Conservation (phyloP, 2,797 vertebrate species). For the Eulemur coronatus region DNA sequence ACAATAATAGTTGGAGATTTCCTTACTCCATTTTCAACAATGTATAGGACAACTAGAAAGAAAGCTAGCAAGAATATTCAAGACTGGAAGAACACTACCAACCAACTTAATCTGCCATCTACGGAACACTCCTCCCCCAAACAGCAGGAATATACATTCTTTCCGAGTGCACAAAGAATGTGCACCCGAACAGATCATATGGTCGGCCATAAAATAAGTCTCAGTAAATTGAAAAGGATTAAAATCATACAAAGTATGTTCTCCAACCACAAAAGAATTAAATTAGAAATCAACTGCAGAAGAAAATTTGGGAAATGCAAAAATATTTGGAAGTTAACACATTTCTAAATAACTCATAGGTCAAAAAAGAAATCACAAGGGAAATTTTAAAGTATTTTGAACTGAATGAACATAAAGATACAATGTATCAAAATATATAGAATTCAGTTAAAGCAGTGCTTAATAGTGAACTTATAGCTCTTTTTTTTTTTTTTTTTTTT, state of each 20-base stretch:
- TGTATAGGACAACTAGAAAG: not conserved
- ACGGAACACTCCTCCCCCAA: not conserved
- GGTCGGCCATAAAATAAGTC: not conserved
- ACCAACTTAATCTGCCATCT: not conserved
- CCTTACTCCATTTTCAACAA: not conserved
- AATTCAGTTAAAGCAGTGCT: not conserved
- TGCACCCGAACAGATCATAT: not conserved
- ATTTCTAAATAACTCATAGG: not conserved
- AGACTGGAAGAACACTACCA: not conserved
- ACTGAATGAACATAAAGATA: not conserved
- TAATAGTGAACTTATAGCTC: not conserved
- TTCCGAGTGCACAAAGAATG: not conserved
- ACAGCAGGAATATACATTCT: not conserved
- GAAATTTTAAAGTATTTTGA: constrained; percentile 17
- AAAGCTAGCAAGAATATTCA: not conserved
- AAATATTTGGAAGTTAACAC: not conserved
- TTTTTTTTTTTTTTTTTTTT: too few relatives aligned
- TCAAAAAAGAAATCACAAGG: not conserved
- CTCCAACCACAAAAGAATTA: not conserved
- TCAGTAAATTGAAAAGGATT: not conserved
- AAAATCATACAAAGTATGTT: not conserved
- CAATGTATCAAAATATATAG: not conserved
- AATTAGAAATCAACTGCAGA: not conserved
- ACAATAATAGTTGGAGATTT: not conserved
- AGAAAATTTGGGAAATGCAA: not conserved